Conservation (phyloP, 2,888 invertebrate species). For the Tetragonisca angustula region DNA sequence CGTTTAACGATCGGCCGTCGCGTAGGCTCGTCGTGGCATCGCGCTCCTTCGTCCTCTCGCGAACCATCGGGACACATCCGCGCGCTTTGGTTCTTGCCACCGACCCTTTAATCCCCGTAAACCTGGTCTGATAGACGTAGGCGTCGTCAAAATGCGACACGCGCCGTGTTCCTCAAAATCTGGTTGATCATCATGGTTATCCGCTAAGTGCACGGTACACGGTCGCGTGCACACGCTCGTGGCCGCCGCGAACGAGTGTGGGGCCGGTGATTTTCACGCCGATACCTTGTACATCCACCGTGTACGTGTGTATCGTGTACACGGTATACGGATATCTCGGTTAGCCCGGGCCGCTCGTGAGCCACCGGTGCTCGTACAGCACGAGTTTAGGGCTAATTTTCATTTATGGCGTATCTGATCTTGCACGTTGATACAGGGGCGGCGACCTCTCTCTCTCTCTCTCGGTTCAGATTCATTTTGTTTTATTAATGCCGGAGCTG, state of each 20-base stretch:
- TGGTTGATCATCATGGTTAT: constrained; percentile 56
- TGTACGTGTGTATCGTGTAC: background rate
- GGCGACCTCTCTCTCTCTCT: too few relatives aligned
- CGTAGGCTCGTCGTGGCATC: background rate
- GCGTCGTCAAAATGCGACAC: constrained; percentile 11
- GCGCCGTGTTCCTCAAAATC: constrained; percentile 49
- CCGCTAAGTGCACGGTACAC: constrained; percentile 52
- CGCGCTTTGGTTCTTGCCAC: constrained; percentile 39
- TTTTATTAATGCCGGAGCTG: constrained; percentile 24
- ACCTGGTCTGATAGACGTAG: constrained; percentile 39
- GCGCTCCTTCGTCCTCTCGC: background rate
- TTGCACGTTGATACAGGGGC: constrained; percentile 19
- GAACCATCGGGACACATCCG: too few relatives aligned
- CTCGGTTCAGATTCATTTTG: constrained; percentile 8
- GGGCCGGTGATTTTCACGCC: constrained; percentile 33
- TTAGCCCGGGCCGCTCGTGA: background rate
- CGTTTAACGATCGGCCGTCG: constrained; percentile 19
- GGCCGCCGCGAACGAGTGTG: constrained; percentile 32
- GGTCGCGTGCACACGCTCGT: constrained; percentile 21
- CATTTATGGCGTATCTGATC: constrained; percentile 41
- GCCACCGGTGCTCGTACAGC: constrained; percentile 10
- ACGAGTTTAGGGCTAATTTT: constrained; percentile 38
- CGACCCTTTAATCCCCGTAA: constrained; percentile 43
- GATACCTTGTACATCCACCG: background rate
- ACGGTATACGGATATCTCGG: background rate